Evolutionary conservation across 2,113 vertebrate species (phyloP).

Genomic region (Eulemur rufifrons): DNA sequence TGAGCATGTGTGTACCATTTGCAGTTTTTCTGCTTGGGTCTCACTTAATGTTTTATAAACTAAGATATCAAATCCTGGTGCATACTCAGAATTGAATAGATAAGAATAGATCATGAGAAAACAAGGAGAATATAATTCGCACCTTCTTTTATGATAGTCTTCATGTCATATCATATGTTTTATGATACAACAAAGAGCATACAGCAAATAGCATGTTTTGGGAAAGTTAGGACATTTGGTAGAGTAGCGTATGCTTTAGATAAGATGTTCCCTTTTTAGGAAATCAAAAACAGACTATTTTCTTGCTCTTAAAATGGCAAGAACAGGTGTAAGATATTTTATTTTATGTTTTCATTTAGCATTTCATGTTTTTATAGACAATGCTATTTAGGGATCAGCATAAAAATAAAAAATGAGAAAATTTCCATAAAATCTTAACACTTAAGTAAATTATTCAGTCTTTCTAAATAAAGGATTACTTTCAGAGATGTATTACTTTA

Average conservation of each 20-base stretch:
- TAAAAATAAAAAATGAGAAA: constrained; percentile 53
- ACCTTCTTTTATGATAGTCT: neutral
- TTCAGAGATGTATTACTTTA: constrained; percentile 18
- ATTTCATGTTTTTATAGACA: constrained; percentile 57
- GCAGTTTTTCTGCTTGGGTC: neutral
- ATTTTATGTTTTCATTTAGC: constrained; percentile 41
- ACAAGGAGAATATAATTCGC: neutral
- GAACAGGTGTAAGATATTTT: constrained; percentile 65
- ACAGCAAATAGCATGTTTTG: neutral
- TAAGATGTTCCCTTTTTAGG: constrained; percentile 40
- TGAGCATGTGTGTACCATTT: neutral
- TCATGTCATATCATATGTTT: neutral
- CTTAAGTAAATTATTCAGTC: constrained; percentile 28
- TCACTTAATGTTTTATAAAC: constrained; percentile 1
- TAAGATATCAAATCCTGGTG: neutral
- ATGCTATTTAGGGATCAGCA: constrained; percentile 50
- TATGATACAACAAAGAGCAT: neutral
- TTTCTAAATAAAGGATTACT: constrained; percentile 48
- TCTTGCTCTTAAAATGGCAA: constrained; percentile 45
- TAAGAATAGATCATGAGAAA: neutral
- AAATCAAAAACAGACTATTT: constrained; percentile 50
- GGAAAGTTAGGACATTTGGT: neutral
- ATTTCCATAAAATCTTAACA: constrained; percentile 42
- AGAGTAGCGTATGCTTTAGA: constrained; percentile 6
- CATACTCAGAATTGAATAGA: neutral